Conservation (phyloP, 1,140 invertebrate genomes). For the Potamilus streckersoni region DNA sequence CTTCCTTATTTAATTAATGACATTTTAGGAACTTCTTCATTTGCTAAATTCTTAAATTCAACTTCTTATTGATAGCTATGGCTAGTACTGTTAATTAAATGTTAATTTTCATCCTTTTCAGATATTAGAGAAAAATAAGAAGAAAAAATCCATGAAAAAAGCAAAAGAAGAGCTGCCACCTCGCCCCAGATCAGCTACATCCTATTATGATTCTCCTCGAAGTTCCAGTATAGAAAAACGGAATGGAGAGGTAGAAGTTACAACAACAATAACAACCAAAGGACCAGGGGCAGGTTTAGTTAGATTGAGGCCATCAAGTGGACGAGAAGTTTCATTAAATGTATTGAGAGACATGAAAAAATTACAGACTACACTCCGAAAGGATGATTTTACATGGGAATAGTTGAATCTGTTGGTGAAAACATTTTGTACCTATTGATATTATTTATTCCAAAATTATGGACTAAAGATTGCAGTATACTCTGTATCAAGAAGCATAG, state of each 20-base stretch:
- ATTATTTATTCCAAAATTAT: too few species aligned
- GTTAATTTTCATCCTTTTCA: constrained; percentile 24
- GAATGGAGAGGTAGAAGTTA: constrained; percentile 51
- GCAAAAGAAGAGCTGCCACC: constrained; percentile 19
- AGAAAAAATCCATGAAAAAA: constrained; percentile 26
- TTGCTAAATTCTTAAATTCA: too few species aligned
- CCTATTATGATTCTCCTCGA: constrained; percentile 6
- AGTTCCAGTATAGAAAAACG: constrained; percentile 10
- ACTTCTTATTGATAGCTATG: too few species aligned
- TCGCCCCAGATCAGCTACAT: constrained; percentile 36
- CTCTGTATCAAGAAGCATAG: too few species aligned
- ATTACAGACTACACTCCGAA: constrained; percentile 62
- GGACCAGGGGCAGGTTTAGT: constrained; percentile 33
- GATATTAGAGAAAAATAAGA: constrained; percentile 38
- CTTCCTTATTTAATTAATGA: too few species aligned
- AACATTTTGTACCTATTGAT: background rate
- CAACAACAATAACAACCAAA: constrained; percentile 52
- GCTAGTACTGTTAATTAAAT: too few species aligned
- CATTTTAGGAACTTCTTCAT: too few species aligned
- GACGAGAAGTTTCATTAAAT: constrained; percentile 47
- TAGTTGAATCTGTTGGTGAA: constrained; percentile 22
- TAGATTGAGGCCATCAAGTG: constrained; percentile 33
- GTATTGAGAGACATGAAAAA: constrained; percentile 65
- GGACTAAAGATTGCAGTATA: too few species aligned
- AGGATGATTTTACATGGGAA: constrained; percentile 65